phyloP scores from a whole-genome alignment of 2,113 vertebrate genomes.

The Oncorhynchus kisutch region DNA sequence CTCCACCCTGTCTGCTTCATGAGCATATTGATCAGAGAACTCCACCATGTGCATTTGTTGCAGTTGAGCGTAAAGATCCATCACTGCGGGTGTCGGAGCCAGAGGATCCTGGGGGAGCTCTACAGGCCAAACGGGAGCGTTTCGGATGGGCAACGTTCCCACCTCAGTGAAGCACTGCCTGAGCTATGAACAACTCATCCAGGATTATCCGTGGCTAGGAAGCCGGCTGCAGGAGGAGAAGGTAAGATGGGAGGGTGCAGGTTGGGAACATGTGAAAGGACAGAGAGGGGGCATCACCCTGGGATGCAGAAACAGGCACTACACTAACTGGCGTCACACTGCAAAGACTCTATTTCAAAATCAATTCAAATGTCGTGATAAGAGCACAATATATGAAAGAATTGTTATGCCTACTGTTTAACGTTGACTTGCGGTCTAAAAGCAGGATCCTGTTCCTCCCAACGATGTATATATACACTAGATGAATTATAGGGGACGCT shows the following conservation, averaged over 20 bases:
- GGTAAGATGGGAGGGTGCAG: conserved; percentile 53
- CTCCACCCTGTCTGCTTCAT: conserved; percentile 14
- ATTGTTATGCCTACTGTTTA: too few relatives aligned
- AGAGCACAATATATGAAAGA: too few relatives aligned
- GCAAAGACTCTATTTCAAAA: conserved; percentile 18
- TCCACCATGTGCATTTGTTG: conserved; percentile 7
- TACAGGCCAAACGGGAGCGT: conserved; percentile 25
- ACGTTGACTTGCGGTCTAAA: neutral
- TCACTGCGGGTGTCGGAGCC: conserved; percentile 19
- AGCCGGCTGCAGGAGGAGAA: conserved; percentile 70
- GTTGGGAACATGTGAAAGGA: neutral
- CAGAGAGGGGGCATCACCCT: neutral
- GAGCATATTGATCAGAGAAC: conserved; percentile 23
- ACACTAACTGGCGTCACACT: neutral
- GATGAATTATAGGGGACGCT: too few relatives aligned
- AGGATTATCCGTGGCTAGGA: conserved; percentile 79
- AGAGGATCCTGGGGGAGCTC: conserved; percentile 12
- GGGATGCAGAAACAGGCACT: too few relatives aligned
- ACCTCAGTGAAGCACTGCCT: conserved; percentile 86
- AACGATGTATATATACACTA: too few relatives aligned
- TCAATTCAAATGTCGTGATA: too few relatives aligned
- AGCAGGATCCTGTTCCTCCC: neutral
- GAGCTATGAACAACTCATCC: conserved; percentile 83
- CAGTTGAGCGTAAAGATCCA: neutral
- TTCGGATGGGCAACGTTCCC: conserved; percentile 84